Evolutionary conservation across 2,888 invertebrate species (phyloP).

Genomic region (Tethea ocularis): DNA sequence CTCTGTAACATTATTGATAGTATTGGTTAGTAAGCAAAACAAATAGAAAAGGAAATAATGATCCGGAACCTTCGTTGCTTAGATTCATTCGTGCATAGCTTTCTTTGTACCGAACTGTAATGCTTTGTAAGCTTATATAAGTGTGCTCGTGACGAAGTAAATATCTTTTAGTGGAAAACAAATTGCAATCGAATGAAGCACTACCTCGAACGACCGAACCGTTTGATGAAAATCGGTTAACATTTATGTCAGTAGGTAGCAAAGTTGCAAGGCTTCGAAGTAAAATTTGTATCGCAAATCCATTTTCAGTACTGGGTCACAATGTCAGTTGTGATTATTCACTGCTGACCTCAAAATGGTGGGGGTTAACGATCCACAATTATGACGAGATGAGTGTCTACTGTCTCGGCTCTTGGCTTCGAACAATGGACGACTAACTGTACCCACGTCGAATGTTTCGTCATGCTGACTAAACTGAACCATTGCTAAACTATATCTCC

Average conservation of each 20-base stretch:
- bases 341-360: slow-evolving; percentile 39
- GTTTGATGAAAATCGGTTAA: slow-evolving; percentile 23
- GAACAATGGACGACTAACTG: slow-evolving; percentile 62
- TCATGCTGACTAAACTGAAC: slow-evolving; percentile 34
- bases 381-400: slow-evolving; percentile 53
- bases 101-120: background rate
- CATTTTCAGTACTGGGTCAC: slow-evolving; percentile 42
- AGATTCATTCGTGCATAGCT: background rate
- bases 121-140: background rate
- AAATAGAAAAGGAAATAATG: background rate
- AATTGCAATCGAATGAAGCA: slow-evolving; percentile 14
- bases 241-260: slow-evolving; percentile 32
- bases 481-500: slow-evolving; percentile 37
- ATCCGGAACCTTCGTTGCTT: background rate
- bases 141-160: background rate
- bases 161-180: background rate
- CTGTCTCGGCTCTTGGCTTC: slow-evolving; percentile 44
- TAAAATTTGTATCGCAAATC: slow-evolving; percentile 17
- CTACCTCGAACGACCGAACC: slow-evolving; percentile 1
- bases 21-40: background rate
- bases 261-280: slow-evolving; percentile 20
- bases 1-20: background rate
- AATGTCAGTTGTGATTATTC: slow-evolving; percentile 36
- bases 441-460: slow-evolving; percentile 47
- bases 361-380: slow-evolving; percentile 60